phyloP scores from a whole-genome alignment of 2,888 invertebrate genomes.

The Colletes collaris region DNA sequence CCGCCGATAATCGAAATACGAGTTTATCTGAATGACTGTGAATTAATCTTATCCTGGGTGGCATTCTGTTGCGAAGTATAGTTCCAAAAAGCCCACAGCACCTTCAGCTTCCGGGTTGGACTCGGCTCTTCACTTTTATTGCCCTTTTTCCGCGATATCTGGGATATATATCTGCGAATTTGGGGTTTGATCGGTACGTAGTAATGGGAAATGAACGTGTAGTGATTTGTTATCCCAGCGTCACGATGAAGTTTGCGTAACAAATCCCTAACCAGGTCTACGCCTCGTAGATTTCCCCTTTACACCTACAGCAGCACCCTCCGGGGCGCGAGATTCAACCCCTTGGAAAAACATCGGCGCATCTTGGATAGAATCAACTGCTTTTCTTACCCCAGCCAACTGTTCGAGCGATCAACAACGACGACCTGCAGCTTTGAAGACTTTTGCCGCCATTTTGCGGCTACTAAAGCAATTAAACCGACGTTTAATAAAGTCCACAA shows the following conservation, averaged over 20 bases:
- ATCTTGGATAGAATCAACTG: constrained; percentile 52
- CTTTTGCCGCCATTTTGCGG: background rate
- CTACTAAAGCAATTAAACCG: too few species aligned
- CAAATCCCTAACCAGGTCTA: constrained; percentile 76
- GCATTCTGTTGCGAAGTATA: constrained; percentile 61
- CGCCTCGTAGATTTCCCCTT: constrained; percentile 56
- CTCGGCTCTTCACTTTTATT: constrained; percentile 15
- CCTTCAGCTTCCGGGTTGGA: constrained; percentile 63
- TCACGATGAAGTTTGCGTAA: constrained; percentile 77
- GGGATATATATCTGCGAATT: too few species aligned
- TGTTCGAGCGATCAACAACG: constrained; percentile 30
- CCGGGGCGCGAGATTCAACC: constrained; percentile 53
- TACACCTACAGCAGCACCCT: constrained; percentile 37
- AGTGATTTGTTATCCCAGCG: constrained; percentile 79
- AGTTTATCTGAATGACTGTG: constrained; percentile 68
- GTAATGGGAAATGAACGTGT: constrained; percentile 55
- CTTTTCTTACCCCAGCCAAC: constrained; percentile 5
- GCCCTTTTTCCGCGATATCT: too few species aligned
- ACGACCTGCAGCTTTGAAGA: background rate
- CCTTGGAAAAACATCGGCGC: constrained; percentile 71
- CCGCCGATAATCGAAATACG: constrained; percentile 61
- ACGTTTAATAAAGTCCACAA: too few species aligned
- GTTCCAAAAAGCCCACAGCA: constrained; percentile 45
- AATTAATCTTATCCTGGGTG: constrained; percentile 71
- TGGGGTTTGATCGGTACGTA: constrained; percentile 35